Percentiles rank a stretch among this genome's conserved stretches.
Evolutionary conservation across 2,797 vertebrate species (phyloP).

Genomic region (Sebastes variabilis): DNA sequence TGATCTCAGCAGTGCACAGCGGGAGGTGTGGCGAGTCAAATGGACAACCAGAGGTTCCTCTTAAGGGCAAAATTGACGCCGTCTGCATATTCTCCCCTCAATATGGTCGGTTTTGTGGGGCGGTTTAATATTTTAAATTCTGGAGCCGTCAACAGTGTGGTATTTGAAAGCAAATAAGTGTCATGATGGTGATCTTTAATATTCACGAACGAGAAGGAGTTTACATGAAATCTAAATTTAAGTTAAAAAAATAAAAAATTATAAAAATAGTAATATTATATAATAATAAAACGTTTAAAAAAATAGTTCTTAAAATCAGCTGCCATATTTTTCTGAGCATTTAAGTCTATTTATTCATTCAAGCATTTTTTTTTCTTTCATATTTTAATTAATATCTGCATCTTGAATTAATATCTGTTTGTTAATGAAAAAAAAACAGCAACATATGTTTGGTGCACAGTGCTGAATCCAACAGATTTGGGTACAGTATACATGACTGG

Average conservation of each 20-base stretch:
- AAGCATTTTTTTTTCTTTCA: constrained; percentile 22
- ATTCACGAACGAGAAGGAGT: not conserved
- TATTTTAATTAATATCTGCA: constrained; percentile 56
- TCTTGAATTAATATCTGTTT: constrained; percentile 63
- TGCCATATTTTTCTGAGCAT: constrained; percentile 1
- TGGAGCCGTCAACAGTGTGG: not conserved
- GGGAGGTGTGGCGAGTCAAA: constrained; percentile 78
- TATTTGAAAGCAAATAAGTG: not conserved
- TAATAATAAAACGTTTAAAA: no score
- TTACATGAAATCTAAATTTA: constrained; percentile 8
- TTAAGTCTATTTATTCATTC: not conserved
- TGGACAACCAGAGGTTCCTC: constrained; percentile 81
- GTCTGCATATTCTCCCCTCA: constrained; percentile 76
- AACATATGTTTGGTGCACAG: constrained; percentile 87
- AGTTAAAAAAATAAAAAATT: not conserved
- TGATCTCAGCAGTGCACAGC: constrained; percentile 81
- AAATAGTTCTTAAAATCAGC: constrained; percentile 15
- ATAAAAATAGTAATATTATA: not conserved
- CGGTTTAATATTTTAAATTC: constrained; percentile 33
- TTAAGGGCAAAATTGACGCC: constrained; percentile 81
- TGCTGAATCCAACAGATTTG: constrained; percentile 85
- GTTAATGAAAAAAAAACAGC: constrained; percentile 65
- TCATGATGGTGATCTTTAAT: constrained; percentile 7
- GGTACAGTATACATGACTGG: constrained; percentile 84
- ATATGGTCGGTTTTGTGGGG: constrained; percentile 48